These are phyloP conservation scores for Xanthia icteritia DNA, from an alignment of 2,888 invertebrate species.

Conservation along the genomic window DNA sequence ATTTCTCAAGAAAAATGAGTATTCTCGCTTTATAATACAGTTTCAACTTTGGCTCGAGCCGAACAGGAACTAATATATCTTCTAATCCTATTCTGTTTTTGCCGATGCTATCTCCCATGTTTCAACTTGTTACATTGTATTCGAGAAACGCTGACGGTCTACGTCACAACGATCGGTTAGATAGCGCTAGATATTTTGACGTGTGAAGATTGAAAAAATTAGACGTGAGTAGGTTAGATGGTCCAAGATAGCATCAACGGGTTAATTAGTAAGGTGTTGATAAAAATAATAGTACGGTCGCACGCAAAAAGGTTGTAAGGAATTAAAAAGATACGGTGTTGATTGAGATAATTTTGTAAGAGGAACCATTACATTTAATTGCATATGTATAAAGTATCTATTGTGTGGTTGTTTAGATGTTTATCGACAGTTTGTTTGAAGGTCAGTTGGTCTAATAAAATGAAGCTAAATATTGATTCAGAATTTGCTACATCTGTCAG, in stretches of 20 bases:
- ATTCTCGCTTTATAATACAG: slow-evolving; percentile 21
- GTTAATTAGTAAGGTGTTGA: slow-evolving; percentile 57
- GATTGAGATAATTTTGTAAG: slow-evolving; percentile 52
- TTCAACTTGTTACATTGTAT: slow-evolving; percentile 65
- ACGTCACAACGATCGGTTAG: slow-evolving; percentile 78
- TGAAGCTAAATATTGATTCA: neutral
- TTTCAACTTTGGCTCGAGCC: slow-evolving; percentile 29
- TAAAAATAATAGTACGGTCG: slow-evolving; percentile 51
- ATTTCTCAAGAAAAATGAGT: slow-evolving; percentile 17
- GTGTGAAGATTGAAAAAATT: slow-evolving; percentile 78
- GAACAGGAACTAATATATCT: slow-evolving; percentile 49
- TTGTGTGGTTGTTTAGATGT: slow-evolving; percentile 13
- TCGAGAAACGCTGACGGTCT: slow-evolving; percentile 68
- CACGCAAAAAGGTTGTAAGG: slow-evolving; percentile 45
- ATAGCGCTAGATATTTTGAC: slow-evolving; percentile 84
- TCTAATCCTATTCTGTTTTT: slow-evolving; percentile 56
- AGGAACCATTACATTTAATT: slow-evolving; percentile 30
- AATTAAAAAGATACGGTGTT: slow-evolving; percentile 59
- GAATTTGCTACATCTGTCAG: neutral
- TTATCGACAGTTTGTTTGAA: slow-evolving; percentile 15
- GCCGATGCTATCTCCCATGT: slow-evolving; percentile 55
- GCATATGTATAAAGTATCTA: slow-evolving; percentile 1
- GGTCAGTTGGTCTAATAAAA: neutral
- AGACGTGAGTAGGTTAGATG: slow-evolving; percentile 74
- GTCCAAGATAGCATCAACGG: slow-evolving; percentile 66